Percentiles rank a stretch among this genome's conserved stretches.
Conservation (phyloP, 2,113 vertebrate genomes). For the Alligator sinensis region DNA sequence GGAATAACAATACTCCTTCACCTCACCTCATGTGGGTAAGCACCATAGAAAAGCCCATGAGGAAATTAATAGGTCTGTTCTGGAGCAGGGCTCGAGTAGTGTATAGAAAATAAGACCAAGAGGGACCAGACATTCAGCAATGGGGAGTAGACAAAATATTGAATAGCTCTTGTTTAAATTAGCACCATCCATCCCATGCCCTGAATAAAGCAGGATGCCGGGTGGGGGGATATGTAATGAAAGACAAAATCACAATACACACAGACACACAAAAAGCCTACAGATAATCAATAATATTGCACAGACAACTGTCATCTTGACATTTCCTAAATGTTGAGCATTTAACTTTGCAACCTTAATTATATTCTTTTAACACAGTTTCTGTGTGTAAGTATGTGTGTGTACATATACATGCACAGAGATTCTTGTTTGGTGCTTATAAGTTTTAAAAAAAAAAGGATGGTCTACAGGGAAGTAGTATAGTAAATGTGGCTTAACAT, state of each 20-base stretch:
- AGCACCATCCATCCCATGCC: neutral
- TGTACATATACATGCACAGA: too few relatives aligned
- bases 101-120: neutral
- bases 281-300: too few relatives aligned
- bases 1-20: neutral
- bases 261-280: too few relatives aligned
- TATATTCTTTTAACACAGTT: too few relatives aligned
- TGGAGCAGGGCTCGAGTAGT: neutral
- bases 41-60: accelerated
- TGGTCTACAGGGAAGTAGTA: neutral
- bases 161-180: neutral
- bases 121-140: neutral
- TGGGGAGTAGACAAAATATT: neutral
- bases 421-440: too few relatives aligned
- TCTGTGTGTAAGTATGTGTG: too few relatives aligned
- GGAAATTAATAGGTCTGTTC: neutral
- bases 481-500: neutral
- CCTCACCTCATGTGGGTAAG: neutral
- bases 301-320: too few relatives aligned
- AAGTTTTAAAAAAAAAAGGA: neutral
- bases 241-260: neutral
- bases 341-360: too few relatives aligned
- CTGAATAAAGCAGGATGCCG: neutral
- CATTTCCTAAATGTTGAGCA: too few relatives aligned
- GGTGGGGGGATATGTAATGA: neutral